Base-by-base conservation (phyloP, 1,140 invertebrate genomes). In the Camponotus pennsylvanicus region DNA sequence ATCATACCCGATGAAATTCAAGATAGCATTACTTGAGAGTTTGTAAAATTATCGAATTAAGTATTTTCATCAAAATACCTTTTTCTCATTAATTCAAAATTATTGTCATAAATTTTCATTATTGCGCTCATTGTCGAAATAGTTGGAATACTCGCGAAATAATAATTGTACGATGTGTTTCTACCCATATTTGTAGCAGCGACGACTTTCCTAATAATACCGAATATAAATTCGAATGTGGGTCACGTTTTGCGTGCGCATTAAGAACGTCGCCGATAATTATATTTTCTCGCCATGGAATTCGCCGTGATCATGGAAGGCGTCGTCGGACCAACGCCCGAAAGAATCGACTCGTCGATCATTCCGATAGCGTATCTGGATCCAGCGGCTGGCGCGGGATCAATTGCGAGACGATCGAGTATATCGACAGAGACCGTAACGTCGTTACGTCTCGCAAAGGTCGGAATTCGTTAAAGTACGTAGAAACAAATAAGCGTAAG, bases 401-500 rank as follows among this genome's bases (percentile, higher is more conserved):
- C 75, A 40, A 83, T 83, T 55, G 63, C 45, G 52, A 86, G 70
- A 66, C 11, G 11, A 42, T 32, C 8, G 49, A 52, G 3, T 21
- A 42, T 55, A 13, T 49, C 59, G 37, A 57, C 49, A 15, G 55
- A 57, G 15, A 7, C 34, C 88, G 80, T 89, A 89, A 89, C 70
- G 70, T 7, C 32, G 88, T 90, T 88, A 90, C 86, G 84, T 85
- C 32, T 84, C 71, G 6, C 87, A 66, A 90, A 90, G 86, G 49
- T 85, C 77, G 80, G 88, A 86, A 88, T 90, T 91, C 83, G 86
- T 91, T 88, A 90, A 88, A 90, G 45, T 83, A 79, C 83, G 61
- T 92, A 90, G 89, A 93, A 92, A 92, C 89, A 92, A 92, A 92
- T 88, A 91, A 93, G 85, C 67, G 70, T 13, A 80, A 84, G 84